Evolutionary conservation across 2,888 invertebrate genomes (phyloP).

Genomic region (Epicampocera succincta): DNA sequence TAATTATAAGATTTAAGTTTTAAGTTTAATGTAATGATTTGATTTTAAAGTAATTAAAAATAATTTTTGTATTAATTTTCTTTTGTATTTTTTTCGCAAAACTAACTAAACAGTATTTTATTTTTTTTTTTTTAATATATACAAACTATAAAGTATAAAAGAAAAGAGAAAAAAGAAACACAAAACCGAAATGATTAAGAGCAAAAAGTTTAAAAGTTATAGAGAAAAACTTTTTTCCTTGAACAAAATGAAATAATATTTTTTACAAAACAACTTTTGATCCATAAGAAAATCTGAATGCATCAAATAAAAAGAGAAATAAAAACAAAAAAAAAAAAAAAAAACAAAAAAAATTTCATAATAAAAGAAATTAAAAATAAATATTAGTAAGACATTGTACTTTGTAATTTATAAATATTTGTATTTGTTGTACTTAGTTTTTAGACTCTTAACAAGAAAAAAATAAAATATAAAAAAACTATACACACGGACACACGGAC

Average conservation of each 20-base stretch:
- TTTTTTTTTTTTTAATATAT: conserved; percentile 63
- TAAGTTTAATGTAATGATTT: conserved; percentile 23
- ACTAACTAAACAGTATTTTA: conserved; percentile 69
- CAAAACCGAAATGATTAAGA: no score
- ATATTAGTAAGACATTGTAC: conserved; percentile 51
- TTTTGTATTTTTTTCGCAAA: conserved; percentile 60
- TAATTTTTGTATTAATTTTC: conserved; percentile 55
- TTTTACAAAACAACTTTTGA: conserved; percentile 55
- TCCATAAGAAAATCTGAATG: conserved; percentile 48
- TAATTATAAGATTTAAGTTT: conserved; percentile 8
- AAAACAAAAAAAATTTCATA: conserved; percentile 34
- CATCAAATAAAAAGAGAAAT: conserved; percentile 45
- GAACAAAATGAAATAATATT: conserved; percentile 24
- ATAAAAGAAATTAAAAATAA: conserved; percentile 46
- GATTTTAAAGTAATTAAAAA: conserved; percentile 17
- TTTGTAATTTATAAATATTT: conserved; percentile 69
- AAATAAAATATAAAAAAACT: conserved; percentile 26
- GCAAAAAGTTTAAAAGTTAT: conserved; percentile 16
- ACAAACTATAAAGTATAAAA: conserved; percentile 48
- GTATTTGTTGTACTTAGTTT: conserved; percentile 70
- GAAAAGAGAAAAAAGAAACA: conserved; percentile 7
- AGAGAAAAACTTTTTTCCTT: conserved; percentile 31
- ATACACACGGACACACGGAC: conserved; percentile 19
- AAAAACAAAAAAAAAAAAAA: conserved; percentile 35
- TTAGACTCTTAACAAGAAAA: conserved; percentile 49